Evolutionary conservation across 2,888 invertebrate species (phyloP).

Genomic region (Cephus nigrinus): DNA sequence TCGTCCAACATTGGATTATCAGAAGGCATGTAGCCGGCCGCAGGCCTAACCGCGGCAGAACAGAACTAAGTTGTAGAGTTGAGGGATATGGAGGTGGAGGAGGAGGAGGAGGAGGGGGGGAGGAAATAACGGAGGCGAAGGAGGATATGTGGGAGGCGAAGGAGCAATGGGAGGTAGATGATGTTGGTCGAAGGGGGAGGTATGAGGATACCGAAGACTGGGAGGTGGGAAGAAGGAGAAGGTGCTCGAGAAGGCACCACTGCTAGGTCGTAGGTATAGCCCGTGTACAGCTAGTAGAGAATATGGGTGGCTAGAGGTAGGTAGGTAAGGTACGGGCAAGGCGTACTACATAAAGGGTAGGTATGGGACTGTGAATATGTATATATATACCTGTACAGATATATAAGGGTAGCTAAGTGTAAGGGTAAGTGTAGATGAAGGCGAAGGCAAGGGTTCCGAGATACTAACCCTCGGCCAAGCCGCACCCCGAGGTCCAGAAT

Average conservation of each 20-base stretch:
- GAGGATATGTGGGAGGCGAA: constrained; percentile 14
- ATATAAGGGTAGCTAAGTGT: not conserved
- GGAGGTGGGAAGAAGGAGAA: constrained; percentile 41
- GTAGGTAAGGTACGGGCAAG: not conserved
- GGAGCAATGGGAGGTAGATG: constrained; percentile 22
- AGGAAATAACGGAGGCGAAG: constrained; percentile 17
- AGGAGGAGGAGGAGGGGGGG: constrained; percentile 22
- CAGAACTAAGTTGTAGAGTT: constrained; percentile 41
- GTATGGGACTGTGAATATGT: not conserved
- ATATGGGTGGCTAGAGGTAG: not conserved
- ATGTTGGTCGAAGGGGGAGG: constrained; percentile 27
- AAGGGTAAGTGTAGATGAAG: constrained; percentile 18
- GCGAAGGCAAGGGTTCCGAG: constrained; percentile 42
- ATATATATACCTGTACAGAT: not conserved
- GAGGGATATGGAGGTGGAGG: constrained; percentile 28
- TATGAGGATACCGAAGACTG: constrained; percentile 23
- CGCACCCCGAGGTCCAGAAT: constrained; percentile 66
- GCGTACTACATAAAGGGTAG: not conserved
- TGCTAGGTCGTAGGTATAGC: not conserved
- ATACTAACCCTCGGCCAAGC: constrained; percentile 64
- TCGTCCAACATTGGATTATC: constrained; percentile 58
- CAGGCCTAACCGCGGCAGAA: constrained; percentile 53
- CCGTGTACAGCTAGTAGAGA: not conserved
- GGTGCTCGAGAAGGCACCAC: constrained; percentile 8
- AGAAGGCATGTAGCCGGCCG: constrained; percentile 52